Evolutionary conservation across 2,113 vertebrate genomes (phyloP).

Genomic region (Oreochromis aureus): DNA sequence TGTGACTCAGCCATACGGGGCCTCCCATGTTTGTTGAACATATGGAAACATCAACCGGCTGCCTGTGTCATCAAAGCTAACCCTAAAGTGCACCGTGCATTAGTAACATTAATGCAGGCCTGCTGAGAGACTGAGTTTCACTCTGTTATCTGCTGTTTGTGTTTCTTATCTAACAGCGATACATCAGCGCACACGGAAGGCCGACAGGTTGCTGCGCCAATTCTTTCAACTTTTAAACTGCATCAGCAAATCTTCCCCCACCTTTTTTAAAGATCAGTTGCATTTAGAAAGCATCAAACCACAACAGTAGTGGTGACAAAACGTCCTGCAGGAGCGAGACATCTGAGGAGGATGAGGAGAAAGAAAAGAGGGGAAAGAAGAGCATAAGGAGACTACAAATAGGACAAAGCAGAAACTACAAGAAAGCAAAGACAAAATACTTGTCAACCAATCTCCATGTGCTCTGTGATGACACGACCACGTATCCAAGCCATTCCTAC

Average conservation of each 20-base stretch:
- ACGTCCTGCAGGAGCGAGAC: background rate
- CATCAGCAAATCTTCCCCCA: background rate
- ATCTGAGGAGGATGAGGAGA: background rate
- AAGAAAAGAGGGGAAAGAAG: background rate
- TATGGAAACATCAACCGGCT: constrained; percentile 50
- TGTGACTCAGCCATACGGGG: background rate
- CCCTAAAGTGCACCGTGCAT: constrained; percentile 45
- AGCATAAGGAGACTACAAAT: background rate
- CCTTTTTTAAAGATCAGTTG: background rate
- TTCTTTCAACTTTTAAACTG: background rate
- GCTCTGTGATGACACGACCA: background rate
- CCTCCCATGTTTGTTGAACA: constrained; percentile 63
- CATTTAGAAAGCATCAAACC: background rate
- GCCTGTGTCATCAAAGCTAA: constrained; percentile 46
- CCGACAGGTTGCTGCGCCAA: background rate
- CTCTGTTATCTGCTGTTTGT: constrained; percentile 61
- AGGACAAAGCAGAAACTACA: background rate
- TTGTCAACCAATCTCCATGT: background rate
- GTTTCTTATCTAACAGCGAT: constrained; percentile 57
- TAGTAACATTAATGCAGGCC: constrained; percentile 54
- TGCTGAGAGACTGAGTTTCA: constrained; percentile 43
- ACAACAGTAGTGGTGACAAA: background rate
- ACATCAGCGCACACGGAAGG: background rate
- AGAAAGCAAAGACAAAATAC: background rate
- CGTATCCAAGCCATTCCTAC: background rate